Conservation (phyloP, 2,797 vertebrate species). For the Cirrhinus molitorella region DNA sequence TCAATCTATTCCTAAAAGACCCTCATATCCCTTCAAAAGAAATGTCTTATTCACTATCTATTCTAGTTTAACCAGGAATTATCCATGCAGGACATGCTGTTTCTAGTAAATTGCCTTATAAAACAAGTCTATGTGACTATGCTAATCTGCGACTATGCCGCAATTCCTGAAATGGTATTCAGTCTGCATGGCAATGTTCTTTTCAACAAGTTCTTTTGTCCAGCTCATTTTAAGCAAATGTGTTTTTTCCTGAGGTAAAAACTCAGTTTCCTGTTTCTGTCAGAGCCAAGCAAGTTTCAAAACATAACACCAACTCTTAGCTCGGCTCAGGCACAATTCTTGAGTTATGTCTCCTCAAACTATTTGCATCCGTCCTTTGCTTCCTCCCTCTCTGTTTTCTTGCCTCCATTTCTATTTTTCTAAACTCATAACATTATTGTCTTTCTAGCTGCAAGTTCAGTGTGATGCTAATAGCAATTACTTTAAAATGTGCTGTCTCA, state of each 20-base stretch:
- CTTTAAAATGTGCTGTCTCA: conserved; percentile 37
- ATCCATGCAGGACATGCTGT: neutral
- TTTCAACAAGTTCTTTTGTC: conserved; percentile 42
- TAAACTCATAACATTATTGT: neutral
- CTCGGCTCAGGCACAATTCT: conserved; percentile 19
- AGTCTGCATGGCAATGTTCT: conserved; percentile 1
- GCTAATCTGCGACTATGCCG: neutral
- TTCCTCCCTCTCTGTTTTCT: neutral
- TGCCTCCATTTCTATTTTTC: neutral
- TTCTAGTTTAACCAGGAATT: conserved; percentile 8
- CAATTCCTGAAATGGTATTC: conserved; percentile 3
- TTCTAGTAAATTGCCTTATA: neutral
- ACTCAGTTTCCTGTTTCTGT: conserved; percentile 59
- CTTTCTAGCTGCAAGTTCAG: conserved; percentile 11
- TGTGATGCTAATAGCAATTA: conserved; percentile 21
- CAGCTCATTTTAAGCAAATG: conserved; percentile 38
- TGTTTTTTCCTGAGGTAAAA: conserved; percentile 62
- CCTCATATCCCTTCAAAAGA: no score
- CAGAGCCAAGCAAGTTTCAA: conserved; percentile 37
- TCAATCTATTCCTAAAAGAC: no score
- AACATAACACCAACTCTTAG: conserved; percentile 36
- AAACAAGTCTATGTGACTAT: neutral
- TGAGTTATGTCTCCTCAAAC: neutral
- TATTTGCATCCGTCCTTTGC: neutral
- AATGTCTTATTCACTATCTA: neutral